These are phyloP conservation scores for Thecophora atra DNA, from an alignment of 2,888 invertebrate species.

Conservation along the genomic window DNA sequence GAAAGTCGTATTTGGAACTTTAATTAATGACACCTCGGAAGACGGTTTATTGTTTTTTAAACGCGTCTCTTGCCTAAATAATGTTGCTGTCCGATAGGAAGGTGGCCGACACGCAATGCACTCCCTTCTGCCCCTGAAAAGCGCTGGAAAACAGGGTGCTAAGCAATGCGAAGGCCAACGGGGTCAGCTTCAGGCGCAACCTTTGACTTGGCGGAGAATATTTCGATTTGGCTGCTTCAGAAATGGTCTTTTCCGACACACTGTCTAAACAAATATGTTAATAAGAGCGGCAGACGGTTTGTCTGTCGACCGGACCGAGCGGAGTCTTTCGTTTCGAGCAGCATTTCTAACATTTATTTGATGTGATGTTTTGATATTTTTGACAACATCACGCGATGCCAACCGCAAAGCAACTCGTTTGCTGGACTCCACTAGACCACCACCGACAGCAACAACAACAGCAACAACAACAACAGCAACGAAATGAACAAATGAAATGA, in stretches of 20 bases:
- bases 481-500: constrained; percentile 51
- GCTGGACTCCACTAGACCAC: constrained; percentile 8
- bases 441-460: constrained; percentile 39
- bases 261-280: constrained; percentile 30
- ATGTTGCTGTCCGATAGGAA: constrained; percentile 13
- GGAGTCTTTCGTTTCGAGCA: constrained; percentile 30
- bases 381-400: constrained; percentile 64
- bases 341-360: constrained; percentile 64
- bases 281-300: constrained; percentile 23
- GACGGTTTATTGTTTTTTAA: constrained; percentile 57
- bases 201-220: not conserved
- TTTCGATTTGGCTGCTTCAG: not conserved
- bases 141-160: not conserved
- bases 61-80: constrained; percentile 49
- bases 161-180: not conserved
- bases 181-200: not conserved
- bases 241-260: constrained; percentile 20
- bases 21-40: constrained; percentile 32
- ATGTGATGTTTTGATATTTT: constrained; percentile 67
- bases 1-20: constrained; percentile 12
- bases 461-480: constrained; percentile 43
- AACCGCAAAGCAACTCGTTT: constrained; percentile 40
- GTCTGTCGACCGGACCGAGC: constrained; percentile 20
- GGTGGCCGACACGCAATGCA: constrained; percentile 22
- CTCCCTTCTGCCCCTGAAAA: not conserved